phyloP scores from a whole-genome alignment of 1,140 invertebrate species.

The Brachionus paranguensis region DNA sequence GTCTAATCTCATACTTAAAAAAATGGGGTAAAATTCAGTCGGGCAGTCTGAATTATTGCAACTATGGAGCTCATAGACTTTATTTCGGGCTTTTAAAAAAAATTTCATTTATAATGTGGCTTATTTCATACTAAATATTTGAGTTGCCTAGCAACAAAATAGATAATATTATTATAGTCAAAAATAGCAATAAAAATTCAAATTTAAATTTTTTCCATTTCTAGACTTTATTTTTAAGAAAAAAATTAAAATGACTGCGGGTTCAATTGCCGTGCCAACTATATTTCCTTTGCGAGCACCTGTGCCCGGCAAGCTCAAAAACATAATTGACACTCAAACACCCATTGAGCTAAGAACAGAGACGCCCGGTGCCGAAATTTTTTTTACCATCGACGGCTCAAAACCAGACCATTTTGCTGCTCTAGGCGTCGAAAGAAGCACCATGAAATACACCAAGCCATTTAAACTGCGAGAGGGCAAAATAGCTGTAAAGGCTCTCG shows the following conservation, averaged over 20 bases:
- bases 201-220: background rate
- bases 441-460: conserved; percentile 51
- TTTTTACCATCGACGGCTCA: conserved; percentile 55
- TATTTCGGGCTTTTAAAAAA: background rate
- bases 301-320: conserved; percentile 48
- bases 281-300: conserved; percentile 53
- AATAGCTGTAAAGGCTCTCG: conserved; percentile 54
- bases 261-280: conserved; percentile 52
- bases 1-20: background rate
- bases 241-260: conserved; percentile 51
- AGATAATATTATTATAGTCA: conserved; percentile 11
- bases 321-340: conserved; percentile 52
- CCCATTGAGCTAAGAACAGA: conserved; percentile 50
- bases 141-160: conserved; percentile 18
- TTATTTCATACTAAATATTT: background rate
- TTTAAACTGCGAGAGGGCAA: conserved; percentile 54
- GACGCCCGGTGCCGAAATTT: conserved; percentile 48
- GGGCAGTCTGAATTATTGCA: background rate
- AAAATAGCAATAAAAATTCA: background rate
- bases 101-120: background rate
- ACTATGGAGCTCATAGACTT: background rate
- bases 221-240: conserved; percentile 36
- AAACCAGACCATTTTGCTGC: conserved; percentile 54
- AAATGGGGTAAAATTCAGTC: background rate
- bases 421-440: conserved; percentile 46